These are phyloP conservation scores for Formica aserva DNA, from an alignment of 2,888 invertebrate genomes.

Conservation along the genomic window DNA sequence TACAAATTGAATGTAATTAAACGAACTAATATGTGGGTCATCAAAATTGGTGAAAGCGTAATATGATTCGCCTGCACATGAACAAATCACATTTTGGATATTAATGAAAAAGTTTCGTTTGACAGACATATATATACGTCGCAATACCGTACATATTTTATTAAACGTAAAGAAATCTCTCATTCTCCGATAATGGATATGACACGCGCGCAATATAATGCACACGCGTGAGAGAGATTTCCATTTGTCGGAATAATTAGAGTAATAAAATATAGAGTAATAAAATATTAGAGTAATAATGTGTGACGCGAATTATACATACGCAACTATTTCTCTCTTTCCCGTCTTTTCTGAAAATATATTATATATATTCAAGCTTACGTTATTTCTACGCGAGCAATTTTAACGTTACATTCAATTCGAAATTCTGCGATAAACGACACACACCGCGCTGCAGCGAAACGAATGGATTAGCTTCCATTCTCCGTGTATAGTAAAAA, in stretches of 20 bases:
- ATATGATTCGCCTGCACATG: neutral
- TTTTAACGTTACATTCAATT: neutral
- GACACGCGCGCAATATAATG: slow-evolving; percentile 2
- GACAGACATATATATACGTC: neutral
- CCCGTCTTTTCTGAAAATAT: neutral
- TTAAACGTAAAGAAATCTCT: slow-evolving; percentile 33
- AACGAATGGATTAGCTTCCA: slow-evolving; percentile 46
- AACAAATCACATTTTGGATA: neutral
- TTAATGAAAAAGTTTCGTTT: slow-evolving; percentile 10
- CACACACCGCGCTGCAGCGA: neutral
- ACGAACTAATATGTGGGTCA: slow-evolving; percentile 37
- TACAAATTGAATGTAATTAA: slow-evolving; percentile 47
- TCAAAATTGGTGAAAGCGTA: slow-evolving; percentile 25
- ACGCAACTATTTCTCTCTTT: neutral
- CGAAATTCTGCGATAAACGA: slow-evolving; percentile 40
- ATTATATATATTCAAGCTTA: neutral
- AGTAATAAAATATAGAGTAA: neutral
- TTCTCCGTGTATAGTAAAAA: slow-evolving; percentile 12
- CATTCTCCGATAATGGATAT: slow-evolving; percentile 40
- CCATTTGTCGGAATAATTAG: slow-evolving; percentile 14
- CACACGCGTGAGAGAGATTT: neutral
- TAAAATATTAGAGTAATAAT: too few relatives aligned
- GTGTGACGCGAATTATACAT: neutral
- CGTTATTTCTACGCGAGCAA: neutral
- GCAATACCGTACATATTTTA: neutral